phyloP scores from a whole-genome alignment of 2,888 invertebrate species.

The Drosophila mayaguana region DNA sequence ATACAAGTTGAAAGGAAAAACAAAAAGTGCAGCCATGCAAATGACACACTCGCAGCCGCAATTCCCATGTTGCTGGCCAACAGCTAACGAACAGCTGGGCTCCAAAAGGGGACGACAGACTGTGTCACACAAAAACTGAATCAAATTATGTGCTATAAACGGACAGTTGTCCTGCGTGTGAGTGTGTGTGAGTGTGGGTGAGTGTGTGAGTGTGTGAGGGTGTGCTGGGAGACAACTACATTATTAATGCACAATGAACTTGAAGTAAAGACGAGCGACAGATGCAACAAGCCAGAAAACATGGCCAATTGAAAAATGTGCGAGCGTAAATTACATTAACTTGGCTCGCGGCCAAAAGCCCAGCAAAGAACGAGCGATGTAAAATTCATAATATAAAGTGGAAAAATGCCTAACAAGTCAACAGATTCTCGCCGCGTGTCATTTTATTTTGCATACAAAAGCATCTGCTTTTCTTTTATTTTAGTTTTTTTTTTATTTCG shows the following conservation, averaged over 20 bases:
- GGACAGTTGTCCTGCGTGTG: neutral
- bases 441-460: slow-evolving; percentile 67
- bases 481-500: neutral
- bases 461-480: slow-evolving; percentile 16
- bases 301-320: slow-evolving; percentile 59
- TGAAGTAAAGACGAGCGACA: slow-evolving; percentile 51
- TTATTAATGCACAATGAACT: slow-evolving; percentile 79
- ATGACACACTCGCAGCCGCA: slow-evolving; percentile 49
- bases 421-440: slow-evolving; percentile 48
- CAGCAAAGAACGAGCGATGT: slow-evolving; percentile 6
- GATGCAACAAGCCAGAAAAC: slow-evolving; percentile 69
- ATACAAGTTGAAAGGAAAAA: slow-evolving; percentile 8
- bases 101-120: slow-evolving; percentile 27
- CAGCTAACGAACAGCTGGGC: slow-evolving; percentile 31
- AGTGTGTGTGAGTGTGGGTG: neutral
- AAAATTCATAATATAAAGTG: slow-evolving; percentile 32
- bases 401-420: slow-evolving; percentile 24
- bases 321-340: slow-evolving; percentile 64
- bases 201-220: neutral
- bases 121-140: slow-evolving; percentile 50
- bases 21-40: slow-evolving; percentile 47
- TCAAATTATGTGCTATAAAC: slow-evolving; percentile 45
- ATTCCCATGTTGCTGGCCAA: slow-evolving; percentile 50
- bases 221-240: slow-evolving; percentile 57
- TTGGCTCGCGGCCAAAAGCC: slow-evolving; percentile 18